Percentiles rank a stretch among this genome's conserved stretches.
Evolutionary conservation across 2,797 vertebrate species (phyloP).

Genomic region (Leucoraja ocellata): DNA sequence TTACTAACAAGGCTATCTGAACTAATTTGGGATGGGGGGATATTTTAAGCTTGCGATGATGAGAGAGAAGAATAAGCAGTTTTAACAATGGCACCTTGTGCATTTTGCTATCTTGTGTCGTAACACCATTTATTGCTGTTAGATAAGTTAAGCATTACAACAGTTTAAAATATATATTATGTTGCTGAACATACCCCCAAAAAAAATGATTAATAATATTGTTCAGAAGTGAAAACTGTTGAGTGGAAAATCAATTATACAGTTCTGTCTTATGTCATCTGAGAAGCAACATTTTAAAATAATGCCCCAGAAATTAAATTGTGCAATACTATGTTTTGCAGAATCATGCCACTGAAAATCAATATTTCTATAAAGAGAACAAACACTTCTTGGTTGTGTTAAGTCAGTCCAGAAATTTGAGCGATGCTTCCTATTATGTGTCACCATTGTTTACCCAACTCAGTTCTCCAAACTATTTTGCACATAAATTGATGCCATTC

Average conservation of each 20-base stretch:
- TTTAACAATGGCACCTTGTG: neutral
- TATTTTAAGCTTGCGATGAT: neutral
- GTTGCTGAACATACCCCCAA: neutral
- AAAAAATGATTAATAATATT: neutral
- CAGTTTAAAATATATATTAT: neutral
- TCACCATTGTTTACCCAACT: no score
- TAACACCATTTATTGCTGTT: neutral
- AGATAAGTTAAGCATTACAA: neutral
- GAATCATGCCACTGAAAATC: no score
- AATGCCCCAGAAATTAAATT: no score
- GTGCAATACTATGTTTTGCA: no score
- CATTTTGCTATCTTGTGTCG: neutral
- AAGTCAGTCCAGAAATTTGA: no score
- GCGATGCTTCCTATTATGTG: no score
- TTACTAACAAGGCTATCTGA: neutral
- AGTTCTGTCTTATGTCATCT: neutral
- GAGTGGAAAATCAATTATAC: neutral
- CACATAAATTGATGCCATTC: no score
- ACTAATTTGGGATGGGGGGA: neutral
- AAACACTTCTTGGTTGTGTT: no score
- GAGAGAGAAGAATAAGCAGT: neutral
- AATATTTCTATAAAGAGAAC: no score
- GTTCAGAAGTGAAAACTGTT: neutral
- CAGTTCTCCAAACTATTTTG: no score
- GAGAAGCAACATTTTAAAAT: neutral